Base-by-base conservation (phyloP, 2,113 vertebrate genomes). In the Scartelaos histophorus region DNA sequence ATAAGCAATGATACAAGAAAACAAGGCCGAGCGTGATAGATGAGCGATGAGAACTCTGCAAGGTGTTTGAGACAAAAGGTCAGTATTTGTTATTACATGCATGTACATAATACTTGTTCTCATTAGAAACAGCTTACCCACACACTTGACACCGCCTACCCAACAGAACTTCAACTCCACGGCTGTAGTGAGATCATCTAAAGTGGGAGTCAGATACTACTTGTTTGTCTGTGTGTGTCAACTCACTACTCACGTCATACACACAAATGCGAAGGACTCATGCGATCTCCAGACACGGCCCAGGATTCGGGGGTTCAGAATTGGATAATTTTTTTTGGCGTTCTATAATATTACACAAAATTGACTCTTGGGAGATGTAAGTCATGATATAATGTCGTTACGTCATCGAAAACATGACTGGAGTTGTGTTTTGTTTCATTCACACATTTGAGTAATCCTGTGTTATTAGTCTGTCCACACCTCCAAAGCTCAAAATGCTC, bases 41-140 rank as follows among this genome's bases (percentile, higher is more conserved):
- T 54, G 73, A 70, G 53, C 67, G 49, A 22, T n/a, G 4, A 45
- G 60, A 67, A 76, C 75, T 43, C 45, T 64, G 71, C 70, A 73
- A 84, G 74, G 85, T 84, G 80, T 81, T 66, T 69, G 34, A 16
- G 34, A 83, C 57, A 90, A 82, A 86, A 88, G 78, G 66, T 56
- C 62, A 80, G 73, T 64, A 80, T 87, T 80, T 86, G 71, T 81
- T 80, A 73, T 74, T 78, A 46, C 67, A 71, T 84, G 79, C 81
- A 84, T 16, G 13, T 21, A 70, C 81, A 68, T 69, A 78, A 70
- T 71, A 70, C 66, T 61, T 66, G 73, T 73, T 77, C 77, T 85
- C 78, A 82, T 81, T 81, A 88, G 82, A 73, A 80, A 69, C 54
- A 66, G 76, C 74, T 76, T 79, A 82, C 70, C 71, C 85, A 87